A percentile compares a stretch with the other conserved stretches of the same genome.
Conservation (phyloP, 2,888 invertebrate genomes). For the Drosophila tanythrix region DNA sequence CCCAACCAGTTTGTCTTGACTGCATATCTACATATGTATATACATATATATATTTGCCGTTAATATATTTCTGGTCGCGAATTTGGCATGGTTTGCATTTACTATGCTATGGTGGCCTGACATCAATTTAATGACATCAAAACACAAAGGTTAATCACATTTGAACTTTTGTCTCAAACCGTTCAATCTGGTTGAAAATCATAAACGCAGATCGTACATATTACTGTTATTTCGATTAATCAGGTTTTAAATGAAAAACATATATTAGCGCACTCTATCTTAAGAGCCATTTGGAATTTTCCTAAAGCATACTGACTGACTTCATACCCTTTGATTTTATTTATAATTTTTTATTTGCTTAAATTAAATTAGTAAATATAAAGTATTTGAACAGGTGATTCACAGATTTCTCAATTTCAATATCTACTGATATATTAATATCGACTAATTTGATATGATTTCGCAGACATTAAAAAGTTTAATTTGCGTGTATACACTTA, state of each 20-base stretch:
- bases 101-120: constrained; percentile 39
- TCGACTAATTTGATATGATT: no score
- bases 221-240: neutral
- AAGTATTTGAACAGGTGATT: neutral
- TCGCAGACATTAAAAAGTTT: no score
- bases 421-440: no score
- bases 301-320: neutral
- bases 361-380: neutral
- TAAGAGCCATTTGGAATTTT: neutral
- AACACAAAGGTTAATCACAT: constrained; percentile 77
- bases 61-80: constrained; percentile 9
- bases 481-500: no score
- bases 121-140: constrained; percentile 69
- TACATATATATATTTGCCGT: neutral
- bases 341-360: neutral
- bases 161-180: constrained; percentile 60
- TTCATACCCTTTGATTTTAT: neutral
- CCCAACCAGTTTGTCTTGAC: constrained; percentile 59
- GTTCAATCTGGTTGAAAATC: constrained; percentile 1
- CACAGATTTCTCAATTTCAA: neutral
- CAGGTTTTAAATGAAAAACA: neutral
- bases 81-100: constrained; percentile 41
- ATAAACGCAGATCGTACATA: constrained; percentile 6
- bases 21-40: constrained; percentile 3
- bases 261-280: neutral